phyloP scores from a whole-genome alignment of 2,113 vertebrate genomes.

The Mola mola region DNA sequence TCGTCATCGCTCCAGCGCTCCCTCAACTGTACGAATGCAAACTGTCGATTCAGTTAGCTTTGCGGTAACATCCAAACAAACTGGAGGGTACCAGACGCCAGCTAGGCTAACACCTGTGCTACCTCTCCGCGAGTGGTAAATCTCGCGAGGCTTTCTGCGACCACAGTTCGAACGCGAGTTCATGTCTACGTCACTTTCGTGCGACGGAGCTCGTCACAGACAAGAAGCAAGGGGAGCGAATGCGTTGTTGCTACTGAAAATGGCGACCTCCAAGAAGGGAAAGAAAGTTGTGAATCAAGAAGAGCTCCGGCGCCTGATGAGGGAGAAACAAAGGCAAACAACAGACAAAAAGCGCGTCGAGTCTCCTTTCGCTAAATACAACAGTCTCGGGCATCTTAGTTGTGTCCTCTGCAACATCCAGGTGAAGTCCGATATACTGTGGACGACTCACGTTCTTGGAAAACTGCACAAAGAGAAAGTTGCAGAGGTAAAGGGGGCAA shows the following conservation, averaged over 20 bases:
- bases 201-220: slow-evolving; percentile 28
- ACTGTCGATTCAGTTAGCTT: slow-evolving; percentile 37
- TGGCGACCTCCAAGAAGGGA: slow-evolving; percentile 73
- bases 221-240: no score
- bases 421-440: slow-evolving; percentile 91
- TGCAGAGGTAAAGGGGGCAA: slow-evolving; percentile 83
- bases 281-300: slow-evolving; percentile 91
- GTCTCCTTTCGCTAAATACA: slow-evolving; percentile 94
- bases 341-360: slow-evolving; percentile 87
- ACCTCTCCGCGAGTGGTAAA: neutral
- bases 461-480: slow-evolving; percentile 92
- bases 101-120: slow-evolving; percentile 25
- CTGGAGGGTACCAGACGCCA: slow-evolving; percentile 15
- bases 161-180: neutral
- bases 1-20: slow-evolving; percentile 22
- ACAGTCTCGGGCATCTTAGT: slow-evolving; percentile 88
- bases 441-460: slow-evolving; percentile 92
- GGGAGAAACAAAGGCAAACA: slow-evolving; percentile 87
- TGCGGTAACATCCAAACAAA: slow-evolving; percentile 53
- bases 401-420: slow-evolving; percentile 87
- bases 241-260: slow-evolving; percentile 31
- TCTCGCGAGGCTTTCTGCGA: slow-evolving; percentile 57
- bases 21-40: neutral
- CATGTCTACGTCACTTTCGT: slow-evolving; percentile 44
- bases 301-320: slow-evolving; percentile 92